Evolutionary conservation across 2,113 vertebrate genomes (phyloP), one percentile per base, ranked within the genome.

Genomic region (Sylvietta virens): DNA sequence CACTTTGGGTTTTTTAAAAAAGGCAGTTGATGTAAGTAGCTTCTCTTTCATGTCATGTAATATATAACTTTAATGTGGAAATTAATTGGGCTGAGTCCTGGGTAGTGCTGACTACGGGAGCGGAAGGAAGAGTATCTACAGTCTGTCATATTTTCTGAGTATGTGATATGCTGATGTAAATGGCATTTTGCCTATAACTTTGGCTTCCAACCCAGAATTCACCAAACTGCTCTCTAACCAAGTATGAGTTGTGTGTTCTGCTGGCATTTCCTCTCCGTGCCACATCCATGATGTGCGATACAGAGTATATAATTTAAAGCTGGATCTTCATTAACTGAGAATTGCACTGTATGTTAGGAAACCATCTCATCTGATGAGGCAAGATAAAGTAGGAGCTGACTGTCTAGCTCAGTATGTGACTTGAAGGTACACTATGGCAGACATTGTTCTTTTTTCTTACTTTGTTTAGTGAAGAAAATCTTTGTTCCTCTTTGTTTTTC

Each of bases 401-500:
- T 80, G 17, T 47, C 44, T 81, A 53, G 30, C 44, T 94, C 28
- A 72, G 0, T 31, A 11, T 28, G 9, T 76, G 57, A 64, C 56
- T 61, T 58, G 44, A 91, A 92, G 61, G 50, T 57, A 35, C 10
- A 69, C 42, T 60, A 21, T 45, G 27, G 26, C 61, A 89, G 35
- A 65, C 3, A 1, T 10, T n/a, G 28, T 50, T 92, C 56, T 72
- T 72, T 85, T 30, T 88, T 42, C 19, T 80, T 85, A 37, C 4
- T 84, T 86, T 88, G 27, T 84, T 90, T 66, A 87, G 30, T 91
- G 47, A 87, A 86, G 28, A 72, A 92, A 73, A 73, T 23, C 10
- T 54, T 67, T 77, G 31, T 60, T 97, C 82, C 72, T n/a, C 40
- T 86, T 97, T 92, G 11, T 92, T 97, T 89, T 96, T 74, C 53